Percentiles rank a stretch among this genome's conserved stretches.
Conservation (phyloP, 2,797 vertebrate genomes). For the Brachymystax lenok region DNA sequence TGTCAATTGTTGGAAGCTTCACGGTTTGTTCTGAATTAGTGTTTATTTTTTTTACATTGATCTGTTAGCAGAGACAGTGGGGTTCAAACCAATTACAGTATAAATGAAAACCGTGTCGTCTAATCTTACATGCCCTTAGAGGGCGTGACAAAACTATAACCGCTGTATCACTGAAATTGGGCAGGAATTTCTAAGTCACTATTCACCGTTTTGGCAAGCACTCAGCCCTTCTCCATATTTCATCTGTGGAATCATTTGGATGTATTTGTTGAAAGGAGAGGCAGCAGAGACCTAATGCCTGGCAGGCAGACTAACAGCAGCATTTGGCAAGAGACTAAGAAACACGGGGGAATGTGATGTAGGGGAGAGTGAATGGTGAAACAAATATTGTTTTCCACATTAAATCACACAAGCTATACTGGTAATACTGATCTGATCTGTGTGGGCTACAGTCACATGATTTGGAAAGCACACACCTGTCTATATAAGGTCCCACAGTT, state of each 20-base stretch:
- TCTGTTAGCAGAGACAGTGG: neutral
- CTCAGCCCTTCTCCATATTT: neutral
- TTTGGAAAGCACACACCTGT: too few relatives aligned
- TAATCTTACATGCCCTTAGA: neutral
- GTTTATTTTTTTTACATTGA: neutral
- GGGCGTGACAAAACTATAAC: neutral
- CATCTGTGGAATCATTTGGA: slow-evolving; percentile 17
- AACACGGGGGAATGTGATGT: neutral
- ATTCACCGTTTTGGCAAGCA: slow-evolving; percentile 9
- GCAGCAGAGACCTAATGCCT: neutral
- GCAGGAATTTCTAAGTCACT: slow-evolving; percentile 19
- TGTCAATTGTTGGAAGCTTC: neutral
- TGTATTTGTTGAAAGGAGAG: slow-evolving; percentile 13
- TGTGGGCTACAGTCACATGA: neutral
- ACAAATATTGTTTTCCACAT: neutral
- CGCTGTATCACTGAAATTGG: neutral
- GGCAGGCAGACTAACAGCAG: neutral
- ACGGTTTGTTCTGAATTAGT: neutral
- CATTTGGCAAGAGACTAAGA: slow-evolving; percentile 4
- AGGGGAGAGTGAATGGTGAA: slow-evolving; percentile 7
- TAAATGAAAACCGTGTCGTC: neutral
- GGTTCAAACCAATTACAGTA: too few relatives aligned
- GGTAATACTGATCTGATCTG: neutral
- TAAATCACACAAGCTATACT: too few relatives aligned
- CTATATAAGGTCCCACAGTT: too few relatives aligned